Conservation (phyloP, 2,797 vertebrate species). For the Acrocephalus scirpaceus region DNA sequence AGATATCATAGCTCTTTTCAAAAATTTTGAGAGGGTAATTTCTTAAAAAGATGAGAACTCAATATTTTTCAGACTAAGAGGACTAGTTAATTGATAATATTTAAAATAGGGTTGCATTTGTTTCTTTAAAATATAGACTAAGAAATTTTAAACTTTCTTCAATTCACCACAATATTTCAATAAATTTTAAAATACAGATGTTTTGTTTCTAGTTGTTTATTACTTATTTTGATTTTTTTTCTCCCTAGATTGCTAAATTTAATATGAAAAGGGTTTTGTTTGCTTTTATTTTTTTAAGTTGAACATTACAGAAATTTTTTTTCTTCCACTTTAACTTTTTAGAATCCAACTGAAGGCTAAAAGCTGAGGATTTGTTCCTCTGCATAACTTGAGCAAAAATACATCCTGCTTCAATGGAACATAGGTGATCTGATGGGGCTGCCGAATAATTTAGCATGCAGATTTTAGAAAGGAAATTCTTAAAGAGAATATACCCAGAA, state of each 20-base stretch:
- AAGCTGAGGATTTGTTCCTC: neutral
- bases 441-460: constrained; percentile 52
- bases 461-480: constrained; percentile 37
- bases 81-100: neutral
- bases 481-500: constrained; percentile 49
- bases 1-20: neutral
- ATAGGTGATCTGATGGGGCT: neutral
- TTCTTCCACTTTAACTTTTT: neutral
- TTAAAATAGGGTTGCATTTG: neutral
- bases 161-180: neutral
- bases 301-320: neutral
- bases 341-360: neutral
- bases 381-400: constrained; percentile 43
- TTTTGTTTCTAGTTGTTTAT: neutral
- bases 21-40: neutral
- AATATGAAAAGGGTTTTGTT: neutral
- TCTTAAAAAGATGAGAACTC: neutral
- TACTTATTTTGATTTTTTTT: neutral
- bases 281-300: neutral
- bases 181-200: neutral
- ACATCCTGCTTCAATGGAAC: constrained; percentile 32
- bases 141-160: neutral
- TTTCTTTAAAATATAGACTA: neutral
- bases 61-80: neutral
- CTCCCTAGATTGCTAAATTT: neutral